These are phyloP conservation scores for Artibeus jamaicensis DNA, from an alignment of 2,797 vertebrate genomes.

Conservation along the genomic window DNA sequence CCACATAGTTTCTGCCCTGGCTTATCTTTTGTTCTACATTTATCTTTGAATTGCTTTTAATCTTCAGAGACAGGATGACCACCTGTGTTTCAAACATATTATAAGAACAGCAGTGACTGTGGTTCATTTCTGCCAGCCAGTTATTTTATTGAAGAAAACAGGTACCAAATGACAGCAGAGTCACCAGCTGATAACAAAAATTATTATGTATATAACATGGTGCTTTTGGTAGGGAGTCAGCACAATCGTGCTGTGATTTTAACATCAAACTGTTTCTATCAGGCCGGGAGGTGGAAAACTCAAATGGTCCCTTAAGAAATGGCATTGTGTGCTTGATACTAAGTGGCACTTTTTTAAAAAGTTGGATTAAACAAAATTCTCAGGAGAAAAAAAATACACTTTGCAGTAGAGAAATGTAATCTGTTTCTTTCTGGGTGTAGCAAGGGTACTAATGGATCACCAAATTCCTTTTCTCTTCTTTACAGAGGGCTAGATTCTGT, in stretches of 20 bases:
- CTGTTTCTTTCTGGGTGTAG: neutral
- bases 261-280: conserved; percentile 1
- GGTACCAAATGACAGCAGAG: conserved; percentile 37
- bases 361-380: neutral
- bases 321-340: neutral
- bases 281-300: neutral
- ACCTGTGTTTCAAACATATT: conserved; percentile 42
- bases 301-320: neutral
- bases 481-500: neutral
- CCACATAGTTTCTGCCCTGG: conserved; percentile 12
- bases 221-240: neutral
- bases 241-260: neutral
- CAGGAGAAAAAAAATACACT: neutral
- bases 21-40: neutral
- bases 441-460: neutral
- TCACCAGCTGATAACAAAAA: conserved; percentile 35
- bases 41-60: conserved; percentile 53
- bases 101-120: conserved; percentile 39
- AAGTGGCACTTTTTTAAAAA: neutral
- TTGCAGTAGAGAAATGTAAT: neutral
- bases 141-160: conserved; percentile 53
- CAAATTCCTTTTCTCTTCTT: neutral
- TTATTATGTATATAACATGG: neutral
- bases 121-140: conserved; percentile 47
- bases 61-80: conserved; percentile 45